phyloP scores from a whole-genome alignment of 1,140 invertebrate species.

The Cylas formicarius region DNA sequence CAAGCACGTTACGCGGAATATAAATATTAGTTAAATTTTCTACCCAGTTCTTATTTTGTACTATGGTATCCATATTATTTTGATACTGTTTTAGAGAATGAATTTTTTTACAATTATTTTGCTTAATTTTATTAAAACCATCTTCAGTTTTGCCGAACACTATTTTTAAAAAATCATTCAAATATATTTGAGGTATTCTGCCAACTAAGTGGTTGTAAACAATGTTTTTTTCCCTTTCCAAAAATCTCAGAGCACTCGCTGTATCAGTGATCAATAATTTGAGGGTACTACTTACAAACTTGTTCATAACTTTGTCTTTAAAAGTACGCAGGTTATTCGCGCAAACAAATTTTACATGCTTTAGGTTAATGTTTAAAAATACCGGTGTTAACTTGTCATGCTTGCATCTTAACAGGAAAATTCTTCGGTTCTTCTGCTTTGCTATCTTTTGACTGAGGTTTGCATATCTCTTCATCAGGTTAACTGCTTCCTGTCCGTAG shows the following conservation, averaged over 20 bases:
- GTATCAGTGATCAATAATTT: conserved; percentile 5
- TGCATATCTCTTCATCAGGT: background rate
- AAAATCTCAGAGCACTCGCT: background rate
- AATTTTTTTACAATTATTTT: too few species aligned
- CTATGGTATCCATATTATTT: too few species aligned
- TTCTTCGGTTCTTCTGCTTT: conserved; percentile 2
- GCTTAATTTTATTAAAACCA: too few species aligned
- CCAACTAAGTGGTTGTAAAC: too few species aligned
- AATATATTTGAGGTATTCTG: too few species aligned
- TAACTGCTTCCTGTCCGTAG: background rate
- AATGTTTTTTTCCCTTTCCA: too few species aligned
- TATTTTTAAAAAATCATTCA: too few species aligned
- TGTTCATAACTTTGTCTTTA: background rate
- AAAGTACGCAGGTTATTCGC: background rate
- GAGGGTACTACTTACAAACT: background rate
- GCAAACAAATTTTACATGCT: conserved; percentile 1
- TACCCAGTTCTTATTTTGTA: too few species aligned
- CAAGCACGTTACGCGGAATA: too few species aligned
- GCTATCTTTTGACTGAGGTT: background rate
- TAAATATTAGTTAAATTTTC: too few species aligned
- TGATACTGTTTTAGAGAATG: too few species aligned
- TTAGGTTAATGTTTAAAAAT: conserved; percentile 5
- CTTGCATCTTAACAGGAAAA: conserved; percentile 8
- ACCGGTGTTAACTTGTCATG: background rate
- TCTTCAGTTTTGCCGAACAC: too few species aligned